Evolutionary conservation across 2,888 invertebrate species (phyloP).

Genomic region (Rotaria socialis): DNA sequence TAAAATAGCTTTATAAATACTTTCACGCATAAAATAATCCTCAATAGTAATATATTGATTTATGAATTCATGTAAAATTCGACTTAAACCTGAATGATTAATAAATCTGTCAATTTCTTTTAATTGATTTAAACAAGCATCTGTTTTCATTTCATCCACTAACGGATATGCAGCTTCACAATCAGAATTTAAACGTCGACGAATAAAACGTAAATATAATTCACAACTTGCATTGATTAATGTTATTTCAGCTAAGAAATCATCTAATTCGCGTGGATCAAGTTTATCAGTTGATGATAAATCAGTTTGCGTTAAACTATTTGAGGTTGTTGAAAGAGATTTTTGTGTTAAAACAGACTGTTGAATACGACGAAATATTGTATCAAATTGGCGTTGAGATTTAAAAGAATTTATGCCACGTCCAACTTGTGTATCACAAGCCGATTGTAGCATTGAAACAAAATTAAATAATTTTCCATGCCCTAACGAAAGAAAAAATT

Average conservation of each 20-base stretch:
- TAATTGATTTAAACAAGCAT: conserved; percentile 48
- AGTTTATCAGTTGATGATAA: conserved; percentile 54
- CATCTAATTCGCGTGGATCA: conserved; percentile 80
- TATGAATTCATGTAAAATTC: conserved; percentile 64
- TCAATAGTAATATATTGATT: conserved; percentile 84
- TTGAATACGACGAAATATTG: conserved; percentile 61
- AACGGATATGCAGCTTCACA: neutral
- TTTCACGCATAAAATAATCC: conserved; percentile 89
- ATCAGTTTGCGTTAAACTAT: conserved; percentile 51
- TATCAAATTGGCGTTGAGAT: conserved; percentile 66
- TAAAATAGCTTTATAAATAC: conserved; percentile 71
- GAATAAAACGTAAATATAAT: conserved; percentile 80
- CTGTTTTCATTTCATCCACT: neutral
- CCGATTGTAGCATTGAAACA: conserved; percentile 66
- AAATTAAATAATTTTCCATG: conserved; percentile 71
- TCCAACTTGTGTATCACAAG: conserved; percentile 69
- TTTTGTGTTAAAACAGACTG: conserved; percentile 48
- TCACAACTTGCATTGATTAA: conserved; percentile 83
- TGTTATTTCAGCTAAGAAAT: conserved; percentile 80
- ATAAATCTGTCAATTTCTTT: conserved; percentile 66
- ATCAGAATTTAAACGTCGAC: conserved; percentile 69
- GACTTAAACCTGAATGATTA: conserved; percentile 65
- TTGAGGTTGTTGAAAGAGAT: conserved; percentile 4
- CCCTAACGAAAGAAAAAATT: conserved; percentile 55
- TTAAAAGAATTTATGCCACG: conserved; percentile 71